Evolutionary conservation across 2,797 vertebrate genomes (phyloP), one percentile per base, ranked within the genome.

Genomic region (Spea hammondii): DNA sequence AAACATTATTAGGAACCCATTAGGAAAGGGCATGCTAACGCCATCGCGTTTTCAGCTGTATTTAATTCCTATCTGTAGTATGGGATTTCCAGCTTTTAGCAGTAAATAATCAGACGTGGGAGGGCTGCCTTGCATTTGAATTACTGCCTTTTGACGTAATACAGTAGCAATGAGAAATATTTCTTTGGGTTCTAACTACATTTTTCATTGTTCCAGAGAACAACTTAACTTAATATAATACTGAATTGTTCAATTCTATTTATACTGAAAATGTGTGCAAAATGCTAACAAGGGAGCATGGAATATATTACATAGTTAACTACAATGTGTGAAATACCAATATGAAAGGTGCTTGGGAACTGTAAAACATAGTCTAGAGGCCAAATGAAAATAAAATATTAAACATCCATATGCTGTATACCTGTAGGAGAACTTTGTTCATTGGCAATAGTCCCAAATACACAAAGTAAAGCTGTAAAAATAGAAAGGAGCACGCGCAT

Each of bases 81-180:
- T 8, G 11, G 44, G 59, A 77, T 71, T 77, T 59, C 17, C 44
- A n/a, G 53, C 5, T 32, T 64, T 8, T 62, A 70, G 51, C 67
- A 57, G 53, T 60, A 17, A 8, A 51, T n/a, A 77, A 60, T 49
- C 65, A 70, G 45, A 50, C 11, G 32, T 64, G n/a, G 71, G 46
- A 10, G 54, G 59, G 48, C 6, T 70, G 14, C 17, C 66, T 70
- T 70, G 46, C 54, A 69, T 53, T 7, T 53, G 10, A 53, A 53
- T 7, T 7, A 53, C 6, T 53, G 10, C 10, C 32, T 53, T 53
- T 53, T 53, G 51, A 53, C 51, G 10, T 53, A 53, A 53, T 53
- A 53, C 6, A 7, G 10, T 53, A 53, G 51, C 10, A 48, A 44
- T 10, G 46, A 6, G 14, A 70, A 69, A 68, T 69, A 45, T 76